phyloP scores from a whole-genome alignment of 1,140 invertebrate genomes.

The Eupristina koningsbergeri region DNA sequence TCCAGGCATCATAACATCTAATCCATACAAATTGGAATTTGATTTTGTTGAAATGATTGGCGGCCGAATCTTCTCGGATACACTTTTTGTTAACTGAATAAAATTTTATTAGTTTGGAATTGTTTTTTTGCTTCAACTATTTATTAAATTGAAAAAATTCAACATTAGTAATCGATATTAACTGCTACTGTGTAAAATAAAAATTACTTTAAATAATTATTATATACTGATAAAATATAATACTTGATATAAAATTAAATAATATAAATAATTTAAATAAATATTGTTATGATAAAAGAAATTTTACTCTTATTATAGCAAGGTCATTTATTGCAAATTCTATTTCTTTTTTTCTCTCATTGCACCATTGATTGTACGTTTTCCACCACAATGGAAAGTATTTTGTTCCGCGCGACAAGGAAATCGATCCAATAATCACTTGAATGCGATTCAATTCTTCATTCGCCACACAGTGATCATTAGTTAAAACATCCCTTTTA shows the following conservation, averaged over 20 bases:
- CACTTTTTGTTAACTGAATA: neutral
- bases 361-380: neutral
- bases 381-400: neutral
- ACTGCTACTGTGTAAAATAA: too few relatives aligned
- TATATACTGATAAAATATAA: too few relatives aligned
- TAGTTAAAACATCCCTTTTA: neutral
- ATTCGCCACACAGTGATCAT: neutral
- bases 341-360: neutral
- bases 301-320: neutral
- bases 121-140: too few relatives aligned
- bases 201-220: too few relatives aligned
- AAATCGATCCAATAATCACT: neutral
- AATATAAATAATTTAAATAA: neutral
- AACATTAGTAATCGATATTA: too few relatives aligned
- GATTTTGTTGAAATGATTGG: neutral
- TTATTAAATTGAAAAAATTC: too few relatives aligned
- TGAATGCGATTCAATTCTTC: neutral
- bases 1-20: neutral
- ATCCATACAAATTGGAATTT: neutral
- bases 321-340: neutral
- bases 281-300: too few relatives aligned
- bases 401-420: neutral
- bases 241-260: too few relatives aligned
- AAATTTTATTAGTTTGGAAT: neutral
- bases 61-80: neutral